Percentiles rank a stretch among this genome's conserved stretches.
Evolutionary conservation across 2,888 invertebrate genomes (phyloP).

Genomic region (Cryptus armator): DNA sequence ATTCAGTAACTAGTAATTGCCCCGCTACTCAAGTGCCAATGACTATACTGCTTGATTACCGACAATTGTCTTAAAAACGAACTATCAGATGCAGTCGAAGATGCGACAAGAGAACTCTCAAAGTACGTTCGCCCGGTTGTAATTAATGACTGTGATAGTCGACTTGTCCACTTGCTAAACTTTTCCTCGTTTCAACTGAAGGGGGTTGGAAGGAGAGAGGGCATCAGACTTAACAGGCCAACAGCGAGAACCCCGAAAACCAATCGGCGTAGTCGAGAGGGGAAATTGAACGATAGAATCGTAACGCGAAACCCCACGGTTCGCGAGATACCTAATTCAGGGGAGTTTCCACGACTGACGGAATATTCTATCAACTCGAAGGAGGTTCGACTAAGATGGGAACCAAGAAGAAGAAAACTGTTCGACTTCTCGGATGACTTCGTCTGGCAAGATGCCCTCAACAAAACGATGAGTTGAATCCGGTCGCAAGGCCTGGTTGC

Average conservation of each 20-base stretch:
- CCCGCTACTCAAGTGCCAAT: not conserved
- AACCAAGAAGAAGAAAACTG: conserved; percentile 6
- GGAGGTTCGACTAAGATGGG: conserved; percentile 2
- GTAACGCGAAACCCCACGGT: not conserved
- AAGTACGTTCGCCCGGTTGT: not conserved
- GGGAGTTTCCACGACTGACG: conserved; percentile 27
- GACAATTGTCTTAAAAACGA: not conserved
- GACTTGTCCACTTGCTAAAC: conserved; percentile 16
- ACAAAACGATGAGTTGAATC: conserved; percentile 23
- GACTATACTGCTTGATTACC: not conserved
- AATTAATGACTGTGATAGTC: conserved; percentile 42
- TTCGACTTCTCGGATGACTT: conserved; percentile 36
- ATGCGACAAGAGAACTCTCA: not conserved
- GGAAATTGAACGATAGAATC: conserved; percentile 13
- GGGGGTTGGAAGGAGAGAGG: not conserved
- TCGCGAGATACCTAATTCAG: conserved; percentile 32
- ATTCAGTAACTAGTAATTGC: not conserved
- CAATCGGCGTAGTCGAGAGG: conserved; percentile 1
- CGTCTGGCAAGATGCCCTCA: conserved; percentile 40
- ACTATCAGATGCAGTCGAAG: not conserved
- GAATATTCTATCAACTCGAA: conserved; percentile 25
- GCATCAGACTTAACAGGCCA: not conserved
- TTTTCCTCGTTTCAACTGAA: not conserved
- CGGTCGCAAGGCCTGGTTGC: not conserved
- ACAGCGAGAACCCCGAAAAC: not conserved